Percentiles rank a stretch among this genome's conserved stretches.
phyloP scores from a whole-genome alignment of 1,140 invertebrate genomes.

The Bicyclus anynana region DNA sequence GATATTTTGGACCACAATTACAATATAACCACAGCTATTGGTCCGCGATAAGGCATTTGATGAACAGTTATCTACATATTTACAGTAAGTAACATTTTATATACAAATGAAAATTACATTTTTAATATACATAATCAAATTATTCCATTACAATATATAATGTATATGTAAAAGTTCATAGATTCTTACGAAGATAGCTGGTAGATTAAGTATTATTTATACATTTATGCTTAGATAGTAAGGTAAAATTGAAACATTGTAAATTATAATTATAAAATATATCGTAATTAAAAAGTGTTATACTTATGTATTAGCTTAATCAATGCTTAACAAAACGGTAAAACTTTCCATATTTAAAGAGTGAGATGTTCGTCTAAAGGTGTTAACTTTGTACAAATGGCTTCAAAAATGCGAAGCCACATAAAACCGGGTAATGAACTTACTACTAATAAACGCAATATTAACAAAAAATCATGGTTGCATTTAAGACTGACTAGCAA shows the following conservation, averaged over 20 bases:
- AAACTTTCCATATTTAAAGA: too few relatives aligned
- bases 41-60: constrained; percentile 62
- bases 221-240: background rate
- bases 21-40: constrained; percentile 42
- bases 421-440: too few relatives aligned
- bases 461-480: too few relatives aligned
- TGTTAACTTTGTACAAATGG: too few relatives aligned
- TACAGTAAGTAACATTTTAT: constrained; percentile 16
- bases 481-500: too few relatives aligned
- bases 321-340: too few relatives aligned
- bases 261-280: background rate
- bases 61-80: constrained; percentile 13
- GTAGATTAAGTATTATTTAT: background rate
- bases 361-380: too few relatives aligned
- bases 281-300: background rate
- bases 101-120: constrained; percentile 20
- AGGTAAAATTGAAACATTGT: background rate
- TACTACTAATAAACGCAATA: too few relatives aligned
- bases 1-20: constrained; percentile 38
- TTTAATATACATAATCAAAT: constrained; percentile 8
- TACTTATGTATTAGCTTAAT: background rate
- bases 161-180: constrained; percentile 10
- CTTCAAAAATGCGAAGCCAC: too few relatives aligned
- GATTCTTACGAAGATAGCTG: background rate
- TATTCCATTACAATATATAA: constrained; percentile 4